Conservation (phyloP, 2,113 vertebrate genomes). For the Phaetusa simplex region DNA sequence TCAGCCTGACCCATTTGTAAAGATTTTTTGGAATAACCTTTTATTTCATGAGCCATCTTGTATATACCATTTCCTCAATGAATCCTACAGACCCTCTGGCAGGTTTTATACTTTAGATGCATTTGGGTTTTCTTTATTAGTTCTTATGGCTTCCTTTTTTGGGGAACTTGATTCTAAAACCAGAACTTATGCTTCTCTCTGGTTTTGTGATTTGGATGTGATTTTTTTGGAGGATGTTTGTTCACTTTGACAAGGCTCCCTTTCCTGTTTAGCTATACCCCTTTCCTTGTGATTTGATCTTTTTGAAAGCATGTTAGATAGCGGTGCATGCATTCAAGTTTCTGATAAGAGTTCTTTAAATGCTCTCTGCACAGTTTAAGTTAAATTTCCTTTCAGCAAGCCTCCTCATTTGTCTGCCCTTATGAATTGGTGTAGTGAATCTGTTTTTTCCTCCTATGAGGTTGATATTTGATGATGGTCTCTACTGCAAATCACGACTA, state of each 20-base stretch:
- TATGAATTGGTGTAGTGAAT: not conserved
- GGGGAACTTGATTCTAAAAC: not conserved
- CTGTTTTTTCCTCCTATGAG: not conserved
- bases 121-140: not conserved
- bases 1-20: not conserved
- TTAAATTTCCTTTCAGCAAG: not conserved
- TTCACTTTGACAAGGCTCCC: not conserved
- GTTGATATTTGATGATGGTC: not conserved
- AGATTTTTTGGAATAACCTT: not conserved
- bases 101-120: not conserved
- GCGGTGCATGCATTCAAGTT: not conserved
- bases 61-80: not conserved
- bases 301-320: not conserved
- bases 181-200: not conserved
- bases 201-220: not conserved
- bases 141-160: not conserved
- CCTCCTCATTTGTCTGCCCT: not conserved
- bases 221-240: not conserved
- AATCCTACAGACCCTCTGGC: not conserved
- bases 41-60: not conserved
- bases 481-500: not conserved
- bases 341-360: not conserved
- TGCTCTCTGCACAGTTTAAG: not conserved
- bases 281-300: not conserved
- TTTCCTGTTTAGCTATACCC: not conserved